Evolutionary conservation across 1,140 invertebrate genomes (phyloP).

Genomic region (Caenorhabditis inopinata): DNA sequence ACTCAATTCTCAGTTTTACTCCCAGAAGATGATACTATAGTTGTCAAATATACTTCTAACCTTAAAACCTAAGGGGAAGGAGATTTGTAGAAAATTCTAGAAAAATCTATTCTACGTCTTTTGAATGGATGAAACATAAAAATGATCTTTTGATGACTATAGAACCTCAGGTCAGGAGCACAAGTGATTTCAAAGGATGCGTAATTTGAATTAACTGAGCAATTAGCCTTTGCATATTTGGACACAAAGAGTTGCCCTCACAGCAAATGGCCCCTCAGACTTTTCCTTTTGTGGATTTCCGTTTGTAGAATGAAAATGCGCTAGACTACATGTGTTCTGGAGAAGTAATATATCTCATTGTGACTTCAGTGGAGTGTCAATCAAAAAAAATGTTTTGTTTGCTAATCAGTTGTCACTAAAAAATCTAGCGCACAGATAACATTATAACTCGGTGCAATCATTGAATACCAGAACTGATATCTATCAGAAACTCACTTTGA

Average conservation of each 20-base stretch:
- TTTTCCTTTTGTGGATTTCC: slow-evolving; percentile 26
- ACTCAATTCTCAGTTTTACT: neutral
- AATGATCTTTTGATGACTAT: neutral
- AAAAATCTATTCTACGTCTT: too few relatives aligned
- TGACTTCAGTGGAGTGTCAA: too few relatives aligned
- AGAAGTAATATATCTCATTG: neutral
- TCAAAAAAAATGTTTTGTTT: too few relatives aligned
- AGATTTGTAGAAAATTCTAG: too few relatives aligned
- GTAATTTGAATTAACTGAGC: slow-evolving; percentile 30
- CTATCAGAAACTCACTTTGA: too few relatives aligned
- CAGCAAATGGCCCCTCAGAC: neutral
- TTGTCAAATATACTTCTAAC: neutral
- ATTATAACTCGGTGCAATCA: too few relatives aligned
- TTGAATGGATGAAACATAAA: neutral
- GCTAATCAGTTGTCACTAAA: too few relatives aligned
- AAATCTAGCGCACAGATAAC: too few relatives aligned
- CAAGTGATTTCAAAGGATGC: slow-evolving; percentile 13
- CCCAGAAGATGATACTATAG: neutral
- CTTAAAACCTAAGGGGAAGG: too few relatives aligned
- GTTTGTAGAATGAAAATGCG: neutral
- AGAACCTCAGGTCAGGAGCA: slow-evolving; percentile 3
- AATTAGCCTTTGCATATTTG: slow-evolving; percentile 10
- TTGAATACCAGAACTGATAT: too few relatives aligned
- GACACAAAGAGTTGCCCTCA: slow-evolving; percentile 25
- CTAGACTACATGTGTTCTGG: neutral